phyloP scores from a whole-genome alignment of 2,113 vertebrate species.

The Colistium nudipinnis region DNA sequence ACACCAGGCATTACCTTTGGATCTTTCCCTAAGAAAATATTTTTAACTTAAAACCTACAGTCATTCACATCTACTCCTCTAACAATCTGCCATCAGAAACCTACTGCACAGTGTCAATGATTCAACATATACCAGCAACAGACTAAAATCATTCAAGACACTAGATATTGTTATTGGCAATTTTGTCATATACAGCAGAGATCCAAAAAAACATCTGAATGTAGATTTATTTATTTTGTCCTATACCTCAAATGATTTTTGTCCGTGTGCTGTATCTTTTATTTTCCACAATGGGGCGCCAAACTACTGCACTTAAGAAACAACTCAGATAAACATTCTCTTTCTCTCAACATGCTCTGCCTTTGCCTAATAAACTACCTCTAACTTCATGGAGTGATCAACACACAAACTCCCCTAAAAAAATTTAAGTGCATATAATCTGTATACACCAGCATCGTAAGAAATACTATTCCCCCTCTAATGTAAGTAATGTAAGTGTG shows the following conservation, averaged over 20 bases:
- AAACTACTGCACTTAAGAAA: not conserved
- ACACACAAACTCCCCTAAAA: not conserved
- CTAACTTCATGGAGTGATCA: not conserved
- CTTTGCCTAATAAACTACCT: not conserved
- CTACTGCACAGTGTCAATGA: not conserved
- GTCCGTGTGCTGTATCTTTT: not conserved
- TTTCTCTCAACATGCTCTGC: not conserved
- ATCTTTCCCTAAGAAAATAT: conserved; percentile 45
- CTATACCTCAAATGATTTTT: not conserved
- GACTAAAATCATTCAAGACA: no score
- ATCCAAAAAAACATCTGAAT: not conserved
- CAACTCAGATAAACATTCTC: not conserved
- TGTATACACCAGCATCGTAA: not conserved
- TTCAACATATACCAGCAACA: not conserved
- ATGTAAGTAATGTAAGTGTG: not conserved
- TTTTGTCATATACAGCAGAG: not conserved
- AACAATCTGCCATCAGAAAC: no score
- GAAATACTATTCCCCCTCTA: not conserved
- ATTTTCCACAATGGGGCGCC: conserved; percentile 33
- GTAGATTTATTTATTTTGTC: not conserved
- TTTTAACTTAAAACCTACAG: conserved; percentile 51
- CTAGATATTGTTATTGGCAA: not conserved
- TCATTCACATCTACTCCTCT: no score
- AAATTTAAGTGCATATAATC: no score
- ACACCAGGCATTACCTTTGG: not conserved